These are phyloP conservation scores for Tyria jacobaeae DNA, from an alignment of 2,888 invertebrate species.

Conservation along the genomic window DNA sequence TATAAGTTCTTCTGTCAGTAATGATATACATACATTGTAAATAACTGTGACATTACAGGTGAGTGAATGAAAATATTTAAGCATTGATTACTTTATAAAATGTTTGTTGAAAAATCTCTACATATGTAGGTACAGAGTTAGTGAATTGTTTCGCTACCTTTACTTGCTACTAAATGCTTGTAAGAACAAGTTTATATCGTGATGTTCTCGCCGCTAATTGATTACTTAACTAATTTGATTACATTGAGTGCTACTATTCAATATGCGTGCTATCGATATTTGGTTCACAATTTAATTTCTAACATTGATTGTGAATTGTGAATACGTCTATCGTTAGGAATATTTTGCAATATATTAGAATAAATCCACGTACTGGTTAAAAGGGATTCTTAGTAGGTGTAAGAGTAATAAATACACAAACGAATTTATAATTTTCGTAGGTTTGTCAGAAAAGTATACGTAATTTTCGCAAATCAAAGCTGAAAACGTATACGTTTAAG, in stretches of 20 bases:
- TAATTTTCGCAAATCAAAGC: too few relatives aligned
- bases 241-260: conserved; percentile 33
- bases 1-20: too few relatives aligned
- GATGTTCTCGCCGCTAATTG: conserved; percentile 30
- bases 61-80: conserved; percentile 17
- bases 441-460: too few relatives aligned
- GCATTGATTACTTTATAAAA: conserved; percentile 25
- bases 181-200: conserved; percentile 27
- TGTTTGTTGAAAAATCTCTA: conserved; percentile 24
- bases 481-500: too few relatives aligned
- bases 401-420: too few relatives aligned
- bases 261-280: conserved; percentile 26
- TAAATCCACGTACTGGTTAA: too few relatives aligned
- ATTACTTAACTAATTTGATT: conserved; percentile 48
- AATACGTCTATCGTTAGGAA: neutral
- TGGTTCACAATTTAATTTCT: conserved; percentile 16
- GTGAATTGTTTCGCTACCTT: conserved; percentile 13
- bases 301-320: neutral
- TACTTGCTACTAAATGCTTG: conserved; percentile 36
- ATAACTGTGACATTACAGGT: neutral
- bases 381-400: too few relatives aligned
- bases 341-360: neutral
- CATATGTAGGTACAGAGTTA: conserved; percentile 13
- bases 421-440: too few relatives aligned
- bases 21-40: too few relatives aligned